These are phyloP conservation scores for Ciconia boyciana DNA, from an alignment of 2,113 vertebrate species.

Conservation along the genomic window DNA sequence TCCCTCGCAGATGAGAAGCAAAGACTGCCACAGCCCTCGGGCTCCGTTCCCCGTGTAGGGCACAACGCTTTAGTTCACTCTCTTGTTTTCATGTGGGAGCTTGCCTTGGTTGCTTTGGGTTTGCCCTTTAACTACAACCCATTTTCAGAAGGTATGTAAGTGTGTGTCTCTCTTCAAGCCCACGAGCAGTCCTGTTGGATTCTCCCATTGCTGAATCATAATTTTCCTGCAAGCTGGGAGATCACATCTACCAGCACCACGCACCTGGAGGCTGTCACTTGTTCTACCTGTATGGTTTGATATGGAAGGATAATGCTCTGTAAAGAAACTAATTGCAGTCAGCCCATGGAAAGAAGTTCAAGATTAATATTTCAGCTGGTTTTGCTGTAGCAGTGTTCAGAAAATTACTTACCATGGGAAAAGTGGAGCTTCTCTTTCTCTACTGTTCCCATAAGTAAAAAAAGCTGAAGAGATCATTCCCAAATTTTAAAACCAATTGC, in stretches of 20 bases:
- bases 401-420: neutral
- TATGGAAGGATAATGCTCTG: neutral
- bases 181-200: neutral
- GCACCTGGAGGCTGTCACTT: neutral
- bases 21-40: neutral
- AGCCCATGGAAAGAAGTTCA: neutral
- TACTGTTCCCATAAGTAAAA: neutral
- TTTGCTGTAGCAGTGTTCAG: neutral
- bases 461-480: neutral
- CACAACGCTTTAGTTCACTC: neutral
- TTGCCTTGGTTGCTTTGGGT: neutral
- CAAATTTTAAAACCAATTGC: neutral
- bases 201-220: neutral
- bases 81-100: neutral
- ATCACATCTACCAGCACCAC: neutral
- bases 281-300: neutral
- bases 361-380: neutral
- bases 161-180: neutral
- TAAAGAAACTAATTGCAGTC: neutral
- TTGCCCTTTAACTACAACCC: neutral
- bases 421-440: neutral
- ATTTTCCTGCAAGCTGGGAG: neutral
- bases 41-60: neutral
- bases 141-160: neutral
- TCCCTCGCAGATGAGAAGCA: neutral